Evolutionary conservation across 2,797 vertebrate genomes (phyloP).

Genomic region (Onychomys leucogaster): DNA sequence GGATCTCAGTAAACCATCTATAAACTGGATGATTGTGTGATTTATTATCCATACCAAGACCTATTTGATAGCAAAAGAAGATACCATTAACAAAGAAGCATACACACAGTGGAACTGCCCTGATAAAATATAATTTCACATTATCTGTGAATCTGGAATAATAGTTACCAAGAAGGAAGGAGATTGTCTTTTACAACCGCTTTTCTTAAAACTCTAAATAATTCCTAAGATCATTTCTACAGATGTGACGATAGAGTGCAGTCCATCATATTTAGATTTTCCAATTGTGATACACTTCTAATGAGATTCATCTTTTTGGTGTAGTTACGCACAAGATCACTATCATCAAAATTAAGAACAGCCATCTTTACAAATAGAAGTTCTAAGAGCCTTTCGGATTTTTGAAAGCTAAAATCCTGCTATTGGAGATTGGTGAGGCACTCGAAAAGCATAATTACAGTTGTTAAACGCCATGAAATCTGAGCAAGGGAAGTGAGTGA

Average conservation of each 20-base stretch:
- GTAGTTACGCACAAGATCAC: conserved; percentile 64
- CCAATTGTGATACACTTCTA: conserved; percentile 58
- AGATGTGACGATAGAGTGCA: conserved; percentile 40
- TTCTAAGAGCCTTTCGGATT: conserved; percentile 58
- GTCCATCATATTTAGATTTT: conserved; percentile 53
- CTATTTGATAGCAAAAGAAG: background rate
- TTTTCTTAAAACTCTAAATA: conserved; percentile 52
- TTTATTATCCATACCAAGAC: background rate
- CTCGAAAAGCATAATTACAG: conserved; percentile 77
- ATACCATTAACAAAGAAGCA: background rate
- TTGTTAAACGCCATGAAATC: conserved; percentile 71
- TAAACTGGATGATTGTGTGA: background rate
- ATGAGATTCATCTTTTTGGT: conserved; percentile 69
- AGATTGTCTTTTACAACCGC: conserved; percentile 29
- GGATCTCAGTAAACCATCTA: background rate
- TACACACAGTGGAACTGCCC: background rate
- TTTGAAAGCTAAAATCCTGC: conserved; percentile 72
- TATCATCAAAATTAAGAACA: conserved; percentile 77
- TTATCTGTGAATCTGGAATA: conserved; percentile 20
- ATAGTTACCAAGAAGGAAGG: conserved; percentile 43
- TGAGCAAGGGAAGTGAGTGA: conserved; percentile 56
- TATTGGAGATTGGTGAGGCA: conserved; percentile 58
- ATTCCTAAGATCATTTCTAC: conserved; percentile 50
- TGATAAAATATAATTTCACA: background rate
- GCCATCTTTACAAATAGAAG: conserved; percentile 73